These are phyloP conservation scores for Otolemur garnettii DNA, from an alignment of 2,113 vertebrate genomes.

Conservation along the genomic window DNA sequence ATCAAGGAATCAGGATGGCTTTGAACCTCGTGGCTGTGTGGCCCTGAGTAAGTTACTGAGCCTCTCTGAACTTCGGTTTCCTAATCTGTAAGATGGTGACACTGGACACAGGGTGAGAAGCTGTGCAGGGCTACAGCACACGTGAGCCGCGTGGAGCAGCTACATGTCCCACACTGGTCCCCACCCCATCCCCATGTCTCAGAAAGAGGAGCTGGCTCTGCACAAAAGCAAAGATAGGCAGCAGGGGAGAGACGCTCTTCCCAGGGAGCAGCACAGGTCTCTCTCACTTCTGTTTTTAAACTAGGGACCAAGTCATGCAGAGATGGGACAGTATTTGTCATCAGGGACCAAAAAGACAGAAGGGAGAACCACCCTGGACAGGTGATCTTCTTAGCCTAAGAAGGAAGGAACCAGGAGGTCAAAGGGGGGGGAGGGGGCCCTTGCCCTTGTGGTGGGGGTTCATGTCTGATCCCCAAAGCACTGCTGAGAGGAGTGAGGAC, in stretches of 20 bases:
- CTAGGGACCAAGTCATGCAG: background rate
- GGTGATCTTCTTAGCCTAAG: background rate
- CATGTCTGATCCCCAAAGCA: no score
- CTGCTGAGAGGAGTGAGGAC: no score
- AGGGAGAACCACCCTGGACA: background rate
- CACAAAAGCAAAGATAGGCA: background rate
- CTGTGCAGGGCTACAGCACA: background rate
- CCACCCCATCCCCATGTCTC: background rate
- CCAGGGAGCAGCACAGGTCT: background rate
- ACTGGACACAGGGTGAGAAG: background rate
- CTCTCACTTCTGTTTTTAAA: background rate
- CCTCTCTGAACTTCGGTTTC: background rate
- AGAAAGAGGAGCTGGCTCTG: fast-evolving
- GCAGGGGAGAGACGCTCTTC: background rate
- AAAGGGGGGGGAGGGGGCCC: background rate
- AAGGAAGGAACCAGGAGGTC: background rate
- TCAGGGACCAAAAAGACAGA: background rate
- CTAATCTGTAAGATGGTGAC: background rate
- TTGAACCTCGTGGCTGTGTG: background rate
- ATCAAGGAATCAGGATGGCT: background rate
- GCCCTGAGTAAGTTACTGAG: background rate
- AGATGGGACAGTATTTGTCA: background rate
- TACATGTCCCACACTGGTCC: fast-evolving
- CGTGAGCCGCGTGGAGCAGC: background rate
- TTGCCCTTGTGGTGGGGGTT: background rate